Evolutionary conservation across 2,113 vertebrate species (phyloP), one percentile per base, ranked within the genome.

Genomic region (Platysteira castanea): DNA sequence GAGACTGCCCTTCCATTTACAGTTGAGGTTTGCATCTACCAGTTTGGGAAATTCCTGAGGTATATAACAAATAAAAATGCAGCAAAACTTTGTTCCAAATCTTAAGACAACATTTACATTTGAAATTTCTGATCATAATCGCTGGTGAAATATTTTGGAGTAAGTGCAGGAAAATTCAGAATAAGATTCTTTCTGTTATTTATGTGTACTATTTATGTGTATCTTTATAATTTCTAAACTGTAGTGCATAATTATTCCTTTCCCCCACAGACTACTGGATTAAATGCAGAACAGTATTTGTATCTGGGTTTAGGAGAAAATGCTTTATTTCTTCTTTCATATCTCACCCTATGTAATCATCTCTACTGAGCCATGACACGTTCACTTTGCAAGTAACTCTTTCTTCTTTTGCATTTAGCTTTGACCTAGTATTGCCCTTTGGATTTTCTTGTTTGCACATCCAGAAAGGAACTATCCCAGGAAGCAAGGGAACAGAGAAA

Each of bases 161-260:
- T 59, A 81, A 33, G 13, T 31, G 28, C 5, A 46, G 47, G 52
- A 64, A 87, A 53, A 68, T 24, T 63, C 20, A 74, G 47, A 77
- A 54, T 77, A 33, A 77, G 81, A 65, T 80, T 6, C 6, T 13
- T 71, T 79, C 23, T 84, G 5, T 85, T 91, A 31, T 28, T 78
- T 74, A 74, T 2, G 1, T 50, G 6, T 70, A 28, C 10, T 83
- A 20, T 35, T 73, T 79, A 42, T 0, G 0, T 39, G 6, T 73
- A 35, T 11, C 7, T 65, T 47, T 6, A 28, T 65, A 49, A 60
- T 84, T 74, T 87, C 42, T 74, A 46, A 53, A 61, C 26, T 65
- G 10, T 74, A 33, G 15, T 74, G 17, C 31, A 22, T 63, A 77
- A 56, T 74, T 64, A 33, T 16, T 70, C 17, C 37, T 84, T 49